Base-by-base conservation (phyloP, 2,113 vertebrate genomes). In the Sminthopsis crassicaudata region DNA sequence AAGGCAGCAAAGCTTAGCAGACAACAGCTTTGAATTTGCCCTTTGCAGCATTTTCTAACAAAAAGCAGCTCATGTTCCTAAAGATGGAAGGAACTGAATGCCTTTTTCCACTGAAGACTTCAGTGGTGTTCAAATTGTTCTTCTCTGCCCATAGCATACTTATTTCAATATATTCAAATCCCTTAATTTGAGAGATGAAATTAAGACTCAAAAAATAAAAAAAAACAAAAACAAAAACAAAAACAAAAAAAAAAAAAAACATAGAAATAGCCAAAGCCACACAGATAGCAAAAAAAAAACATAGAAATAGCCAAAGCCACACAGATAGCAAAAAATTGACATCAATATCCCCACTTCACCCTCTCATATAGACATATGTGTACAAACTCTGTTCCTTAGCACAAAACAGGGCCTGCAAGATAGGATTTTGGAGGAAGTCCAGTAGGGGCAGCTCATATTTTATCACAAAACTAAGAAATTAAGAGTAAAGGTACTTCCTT, bases 1-100 rank as follows among this genome's bases (percentile, higher is more conserved):
- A 53, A 92, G 96, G 91, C 92, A 97, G 46, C 89, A 95, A 53
- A 95, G 48, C 90, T 93, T 95, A 91, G 12, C 57, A 48, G 89
- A 48, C n/a, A 96, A 23, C 30, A 88, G 60, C 91, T 88, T 53
- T 92, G 91, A 22, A 12, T 84, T 96, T 89, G 36, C 46, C 67
- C 67, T 93, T 90, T 95, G 95, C 25, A 91, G 7, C 89, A 42
- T 42, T 96, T 96, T 57, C 94, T 95, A 94, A 60, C 89, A 90
- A 76, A 8, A 46, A 42, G 42, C 97, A 94, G 76, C 12, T 97
- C 36, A 93, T 95, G 52, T 53, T 91, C 27, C 36, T 91, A 88
- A 90, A 91, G 46, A 89, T 30, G 25, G 89, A 55, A 91, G 54
- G 30, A 92, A 24, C 2, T 54, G 57, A 96, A 92, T 23, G 14